A percentile compares a stretch with the other conserved stretches of the same genome.
phyloP scores from a whole-genome alignment of 2,888 invertebrate species.

The Labia minor region DNA sequence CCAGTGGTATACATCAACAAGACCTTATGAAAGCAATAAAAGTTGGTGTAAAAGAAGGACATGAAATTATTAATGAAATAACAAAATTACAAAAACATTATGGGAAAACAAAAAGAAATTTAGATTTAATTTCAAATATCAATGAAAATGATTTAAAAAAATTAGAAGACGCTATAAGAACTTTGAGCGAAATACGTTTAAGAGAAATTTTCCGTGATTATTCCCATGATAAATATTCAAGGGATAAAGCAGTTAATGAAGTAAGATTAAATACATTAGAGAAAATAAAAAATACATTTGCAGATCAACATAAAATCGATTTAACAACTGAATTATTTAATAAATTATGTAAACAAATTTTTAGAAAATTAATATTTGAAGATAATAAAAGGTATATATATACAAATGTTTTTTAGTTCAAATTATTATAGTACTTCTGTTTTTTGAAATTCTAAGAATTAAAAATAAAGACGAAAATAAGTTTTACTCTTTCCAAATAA shows the following conservation, averaged over 20 bases:
- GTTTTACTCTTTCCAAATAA: too few relatives aligned
- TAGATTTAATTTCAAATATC: constrained; percentile 40
- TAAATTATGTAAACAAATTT: constrained; percentile 50
- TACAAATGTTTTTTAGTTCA: too few relatives aligned
- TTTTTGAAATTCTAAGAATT: too few relatives aligned
- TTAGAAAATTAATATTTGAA: constrained; percentile 71
- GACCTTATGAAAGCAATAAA: constrained; percentile 81
- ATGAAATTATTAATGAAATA: constrained; percentile 62
- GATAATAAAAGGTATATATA: constrained; percentile 47
- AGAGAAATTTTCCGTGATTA: constrained; percentile 69
- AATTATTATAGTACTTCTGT: too few relatives aligned
- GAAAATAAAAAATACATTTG: constrained; percentile 47
- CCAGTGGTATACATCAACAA: constrained; percentile 62
- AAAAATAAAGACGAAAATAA: too few relatives aligned
- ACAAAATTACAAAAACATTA: constrained; percentile 53
- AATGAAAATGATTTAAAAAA: constrained; percentile 33
- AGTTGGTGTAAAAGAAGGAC: constrained; percentile 69
- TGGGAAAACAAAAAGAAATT: constrained; percentile 61
- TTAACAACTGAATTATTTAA: constrained; percentile 55
- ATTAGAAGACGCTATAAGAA: constrained; percentile 50
- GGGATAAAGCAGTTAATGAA: constrained; percentile 66
- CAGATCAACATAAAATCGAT: constrained; percentile 29
- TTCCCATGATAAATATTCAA: constrained; percentile 68
- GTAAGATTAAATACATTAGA: constrained; percentile 59
- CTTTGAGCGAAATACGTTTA: constrained; percentile 59